A percentile compares a stretch with the other conserved stretches of the same genome.
phyloP scores from a whole-genome alignment of 2,888 invertebrate genomes.

The Oligia fasciuncula region DNA sequence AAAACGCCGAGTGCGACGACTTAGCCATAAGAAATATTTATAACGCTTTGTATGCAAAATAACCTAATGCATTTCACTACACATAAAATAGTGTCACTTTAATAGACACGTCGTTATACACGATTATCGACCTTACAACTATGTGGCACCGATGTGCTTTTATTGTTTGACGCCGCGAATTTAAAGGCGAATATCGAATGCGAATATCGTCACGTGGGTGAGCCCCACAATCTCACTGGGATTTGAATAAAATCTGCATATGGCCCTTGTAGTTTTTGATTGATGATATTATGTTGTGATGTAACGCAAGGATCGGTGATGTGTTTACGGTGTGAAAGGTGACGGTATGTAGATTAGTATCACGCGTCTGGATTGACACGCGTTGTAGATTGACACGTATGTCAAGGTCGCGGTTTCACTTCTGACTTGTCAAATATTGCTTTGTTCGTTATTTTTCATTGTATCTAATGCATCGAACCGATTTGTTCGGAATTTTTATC shows the following conservation, averaged over 20 bases:
- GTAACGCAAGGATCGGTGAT: slow-evolving; percentile 78
- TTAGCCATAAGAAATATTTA: slow-evolving; percentile 87
- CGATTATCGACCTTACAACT: slow-evolving; percentile 80
- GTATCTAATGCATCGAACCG: slow-evolving; percentile 50
- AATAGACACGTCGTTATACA: slow-evolving; percentile 71
- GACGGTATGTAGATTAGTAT: slow-evolving; percentile 87
- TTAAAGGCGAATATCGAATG: slow-evolving; percentile 73
- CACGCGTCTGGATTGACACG: slow-evolving; percentile 81
- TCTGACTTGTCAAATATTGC: slow-evolving; percentile 79
- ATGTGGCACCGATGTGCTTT: slow-evolving; percentile 71
- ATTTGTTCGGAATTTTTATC: slow-evolving; percentile 77
- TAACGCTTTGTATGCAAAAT: slow-evolving; percentile 90
- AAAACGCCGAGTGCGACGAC: slow-evolving; percentile 80
- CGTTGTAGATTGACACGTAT: slow-evolving; percentile 79
- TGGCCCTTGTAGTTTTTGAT: slow-evolving; percentile 82
- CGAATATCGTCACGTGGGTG: slow-evolving; percentile 77
- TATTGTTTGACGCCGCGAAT: slow-evolving; percentile 67
- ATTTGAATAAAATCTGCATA: slow-evolving; percentile 85
- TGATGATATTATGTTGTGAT: slow-evolving; percentile 82
- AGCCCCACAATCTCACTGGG: slow-evolving; percentile 74
- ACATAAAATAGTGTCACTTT: slow-evolving; percentile 78
- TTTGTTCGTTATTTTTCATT: slow-evolving; percentile 75
- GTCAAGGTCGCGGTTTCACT: slow-evolving; percentile 82
- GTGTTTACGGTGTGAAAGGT: slow-evolving; percentile 84
- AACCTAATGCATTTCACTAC: slow-evolving; percentile 82